A percentile compares a stretch with the other conserved stretches of the same genome.
phyloP scores from a whole-genome alignment of 1,140 invertebrate genomes.

The Zaprionus capensis region DNA sequence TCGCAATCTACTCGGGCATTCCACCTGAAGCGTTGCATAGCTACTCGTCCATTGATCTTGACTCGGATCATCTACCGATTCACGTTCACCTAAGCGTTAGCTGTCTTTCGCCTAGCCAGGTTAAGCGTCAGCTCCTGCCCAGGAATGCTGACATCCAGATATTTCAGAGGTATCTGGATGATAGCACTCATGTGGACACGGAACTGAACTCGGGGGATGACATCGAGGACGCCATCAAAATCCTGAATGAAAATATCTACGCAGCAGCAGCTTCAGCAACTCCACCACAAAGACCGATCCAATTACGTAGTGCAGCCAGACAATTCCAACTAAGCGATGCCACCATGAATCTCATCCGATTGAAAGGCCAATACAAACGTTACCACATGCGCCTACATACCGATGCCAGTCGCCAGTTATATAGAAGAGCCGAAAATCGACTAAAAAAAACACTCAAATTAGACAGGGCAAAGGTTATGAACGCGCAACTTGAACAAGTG shows the following conservation, averaged over 20 bases:
- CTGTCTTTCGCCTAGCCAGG: no score
- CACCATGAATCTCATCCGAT: not conserved
- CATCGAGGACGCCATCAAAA: conserved; percentile 2
- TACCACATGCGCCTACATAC: not conserved
- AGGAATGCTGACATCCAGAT: not conserved
- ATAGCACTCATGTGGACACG: not conserved
- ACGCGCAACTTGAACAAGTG: not conserved
- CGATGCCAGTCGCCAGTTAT: not conserved
- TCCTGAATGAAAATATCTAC: not conserved
- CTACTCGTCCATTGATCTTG: not conserved
- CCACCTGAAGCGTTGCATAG: not conserved
- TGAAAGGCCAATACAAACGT: not conserved
- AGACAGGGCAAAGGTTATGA: not conserved
- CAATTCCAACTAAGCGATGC: not conserved
- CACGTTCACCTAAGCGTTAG: not conserved
- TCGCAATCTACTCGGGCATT: not conserved
- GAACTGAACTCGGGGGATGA: not conserved
- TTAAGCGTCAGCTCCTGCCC: not conserved
- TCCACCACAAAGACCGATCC: no score
- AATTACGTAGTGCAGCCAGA: no score
- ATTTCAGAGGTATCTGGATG: not conserved
- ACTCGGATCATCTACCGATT: conserved; percentile 18
- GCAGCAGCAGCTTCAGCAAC: not conserved
- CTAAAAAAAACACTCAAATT: not conserved
- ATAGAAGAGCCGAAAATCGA: not conserved